Evolutionary conservation across 2,797 vertebrate species (phyloP), one percentile per base, ranked within the genome.

Genomic region (Syngnathus rostellatus): DNA sequence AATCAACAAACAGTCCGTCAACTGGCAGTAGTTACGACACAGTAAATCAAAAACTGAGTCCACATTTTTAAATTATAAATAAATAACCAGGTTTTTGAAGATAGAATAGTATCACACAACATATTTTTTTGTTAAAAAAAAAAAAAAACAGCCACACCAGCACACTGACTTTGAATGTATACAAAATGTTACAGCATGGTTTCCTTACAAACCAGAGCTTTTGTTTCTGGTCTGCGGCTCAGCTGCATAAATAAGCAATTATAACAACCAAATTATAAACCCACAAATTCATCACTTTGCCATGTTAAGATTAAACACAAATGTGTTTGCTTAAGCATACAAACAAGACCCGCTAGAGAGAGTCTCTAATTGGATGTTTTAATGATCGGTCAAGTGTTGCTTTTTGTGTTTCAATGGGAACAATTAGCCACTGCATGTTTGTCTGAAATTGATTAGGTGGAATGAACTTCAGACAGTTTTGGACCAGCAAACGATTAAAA

Each of bases 401-500:
- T 38, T 58, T 73, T 67, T 73, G 65, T 73, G 71, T 75, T 55
- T 64, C 64, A 65, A 70, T 39, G 9, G 45, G 51, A 54, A 65
- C 69, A 70, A 66, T 77, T 72, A 69, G 70, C 73, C 66, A n/a
- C 64, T 64, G 67, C 53, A 21, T 66, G 75, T 43, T 59, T 76
- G 37, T 66, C 31, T 73, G 67, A 82, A 76, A 73, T 71, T 74
- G 19, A 64, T 51, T 75, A 78, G 75, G 74, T 67, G 59, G 82
- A 87, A 87, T 84, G 83, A 86, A 85, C 68, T 80, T 85, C 69
- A 81, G 63, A 75, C 68, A 70, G 73, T 76, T 73, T 80, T 31
- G 67, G 60, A 77, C 71, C n/a, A 2, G 61, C 70, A 66, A 51
- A 78, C 50, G 53, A 87, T 87, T 86, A 85, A 81, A 85, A 76